phyloP scores from a whole-genome alignment of 1,140 invertebrate genomes.

The Aphelenchoides besseyi region DNA sequence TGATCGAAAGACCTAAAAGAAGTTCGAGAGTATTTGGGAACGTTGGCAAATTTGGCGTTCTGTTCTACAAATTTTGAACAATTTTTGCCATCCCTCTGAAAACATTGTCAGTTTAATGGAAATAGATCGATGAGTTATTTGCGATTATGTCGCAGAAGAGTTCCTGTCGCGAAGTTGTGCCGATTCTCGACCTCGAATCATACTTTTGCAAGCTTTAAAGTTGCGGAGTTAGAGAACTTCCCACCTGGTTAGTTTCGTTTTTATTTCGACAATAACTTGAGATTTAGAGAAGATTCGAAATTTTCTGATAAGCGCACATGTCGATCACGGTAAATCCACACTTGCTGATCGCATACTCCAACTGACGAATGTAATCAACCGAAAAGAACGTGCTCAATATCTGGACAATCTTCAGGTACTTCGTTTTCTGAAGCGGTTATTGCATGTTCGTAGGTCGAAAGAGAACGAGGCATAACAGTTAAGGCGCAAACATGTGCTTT shows the following conservation, averaged over 20 bases:
- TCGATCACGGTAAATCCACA: conserved; percentile 96
- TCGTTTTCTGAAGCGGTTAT: neutral
- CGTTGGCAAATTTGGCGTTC: too few species aligned
- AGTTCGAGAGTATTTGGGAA: too few species aligned
- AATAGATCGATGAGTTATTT: neutral
- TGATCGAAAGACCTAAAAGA: too few species aligned
- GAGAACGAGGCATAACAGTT: conserved; percentile 86
- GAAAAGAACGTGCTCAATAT: conserved; percentile 71
- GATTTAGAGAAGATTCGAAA: conserved; percentile 76
- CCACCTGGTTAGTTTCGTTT: conserved; percentile 3
- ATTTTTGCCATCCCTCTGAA: too few species aligned
- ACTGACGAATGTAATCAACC: conserved; percentile 68
- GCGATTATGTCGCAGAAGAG: neutral
- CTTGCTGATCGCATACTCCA: conserved; percentile 86
- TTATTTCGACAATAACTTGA: neutral
- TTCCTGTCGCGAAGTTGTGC: neutral
- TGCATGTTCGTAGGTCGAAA: neutral
- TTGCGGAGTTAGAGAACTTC: neutral
- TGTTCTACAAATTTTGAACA: too few species aligned
- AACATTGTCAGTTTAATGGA: too few species aligned
- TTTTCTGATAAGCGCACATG: conserved; percentile 93
- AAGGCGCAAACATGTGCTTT: conserved; percentile 93
- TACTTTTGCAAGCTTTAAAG: neutral
- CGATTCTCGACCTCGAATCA: neutral
- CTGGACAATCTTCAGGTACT: conserved; percentile 74